Percentiles rank a stretch among this genome's conserved stretches.
phyloP scores from a whole-genome alignment of 1,140 invertebrate genomes.

The Pseudobourletiella spinata region DNA sequence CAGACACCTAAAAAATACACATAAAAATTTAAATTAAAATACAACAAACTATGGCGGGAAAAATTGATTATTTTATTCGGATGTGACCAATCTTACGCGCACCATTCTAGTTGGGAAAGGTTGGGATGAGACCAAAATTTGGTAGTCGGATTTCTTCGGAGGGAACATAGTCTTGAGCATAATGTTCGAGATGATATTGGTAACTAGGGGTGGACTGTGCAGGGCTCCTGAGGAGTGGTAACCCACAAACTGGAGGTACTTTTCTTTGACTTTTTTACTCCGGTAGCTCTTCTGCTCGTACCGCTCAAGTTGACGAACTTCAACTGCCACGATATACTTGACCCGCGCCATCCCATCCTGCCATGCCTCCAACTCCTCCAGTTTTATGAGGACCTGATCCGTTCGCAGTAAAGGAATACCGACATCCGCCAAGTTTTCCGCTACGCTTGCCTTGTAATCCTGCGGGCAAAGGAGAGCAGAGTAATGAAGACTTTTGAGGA shows the following conservation, averaged over 20 bases:
- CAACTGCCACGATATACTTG: not conserved
- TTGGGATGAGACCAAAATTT: too few species aligned
- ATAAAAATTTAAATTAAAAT: too few species aligned
- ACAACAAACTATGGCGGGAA: too few species aligned
- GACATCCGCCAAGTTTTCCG: not conserved
- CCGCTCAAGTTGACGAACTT: not conserved
- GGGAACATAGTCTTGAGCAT: not conserved
- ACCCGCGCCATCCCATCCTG: not conserved
- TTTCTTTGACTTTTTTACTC: not conserved
- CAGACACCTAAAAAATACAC: not conserved
- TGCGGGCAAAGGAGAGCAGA: too few species aligned
- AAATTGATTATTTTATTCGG: too few species aligned
- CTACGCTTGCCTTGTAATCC: not conserved
- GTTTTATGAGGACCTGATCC: not conserved
- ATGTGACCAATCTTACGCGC: too few species aligned
- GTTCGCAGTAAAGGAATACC: not conserved
- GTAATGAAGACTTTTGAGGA: too few species aligned
- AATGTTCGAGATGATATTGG: constrained; percentile 21
- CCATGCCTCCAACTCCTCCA: not conserved
- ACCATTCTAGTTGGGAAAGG: not conserved
- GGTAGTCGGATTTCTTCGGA: too few species aligned
- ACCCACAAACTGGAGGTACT: not conserved
- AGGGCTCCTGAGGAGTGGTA: constrained; percentile 19
- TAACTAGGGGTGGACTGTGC: constrained; percentile 17
- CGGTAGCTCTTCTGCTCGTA: not conserved